Percentiles rank a stretch among this genome's conserved stretches.
Evolutionary conservation across 2,797 vertebrate species (phyloP).

Genomic region (Avahi laniger): DNA sequence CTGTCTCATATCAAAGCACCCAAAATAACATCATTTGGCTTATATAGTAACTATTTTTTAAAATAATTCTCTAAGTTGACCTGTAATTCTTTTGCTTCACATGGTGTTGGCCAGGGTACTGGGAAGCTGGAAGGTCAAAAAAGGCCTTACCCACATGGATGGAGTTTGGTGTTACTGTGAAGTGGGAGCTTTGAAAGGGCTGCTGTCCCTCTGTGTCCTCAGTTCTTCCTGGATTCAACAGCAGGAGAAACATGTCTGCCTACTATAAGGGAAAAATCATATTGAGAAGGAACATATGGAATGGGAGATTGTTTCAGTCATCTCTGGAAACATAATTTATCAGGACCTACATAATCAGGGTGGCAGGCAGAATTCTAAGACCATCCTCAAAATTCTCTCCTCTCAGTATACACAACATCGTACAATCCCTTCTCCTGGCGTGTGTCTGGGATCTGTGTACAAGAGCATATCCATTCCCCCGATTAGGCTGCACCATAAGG

Average conservation of each 20-base stretch:
- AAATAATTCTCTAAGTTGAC: neutral
- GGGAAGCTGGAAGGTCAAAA: neutral
- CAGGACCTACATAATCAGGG: neutral
- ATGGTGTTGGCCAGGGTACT: neutral
- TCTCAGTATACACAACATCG: accelerated
- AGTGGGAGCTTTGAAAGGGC: neutral
- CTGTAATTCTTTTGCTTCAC: neutral
- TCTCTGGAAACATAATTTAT: neutral
- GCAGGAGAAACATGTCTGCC: neutral
- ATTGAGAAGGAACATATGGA: neutral
- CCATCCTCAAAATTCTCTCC: neutral
- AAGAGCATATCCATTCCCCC: neutral
- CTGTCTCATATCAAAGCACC: neutral
- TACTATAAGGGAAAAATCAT: neutral
- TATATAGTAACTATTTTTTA: neutral
- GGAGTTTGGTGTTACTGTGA: neutral
- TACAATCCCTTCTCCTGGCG: neutral
- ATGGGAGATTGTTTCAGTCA: neutral
- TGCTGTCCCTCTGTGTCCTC: neutral
- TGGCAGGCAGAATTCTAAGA: neutral
- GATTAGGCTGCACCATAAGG: neutral
- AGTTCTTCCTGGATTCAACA: neutral
- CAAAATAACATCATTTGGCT: neutral
- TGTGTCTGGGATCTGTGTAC: neutral
- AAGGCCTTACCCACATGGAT: neutral